phyloP scores from a whole-genome alignment of 2,113 vertebrate species.

The Hucho hucho region DNA sequence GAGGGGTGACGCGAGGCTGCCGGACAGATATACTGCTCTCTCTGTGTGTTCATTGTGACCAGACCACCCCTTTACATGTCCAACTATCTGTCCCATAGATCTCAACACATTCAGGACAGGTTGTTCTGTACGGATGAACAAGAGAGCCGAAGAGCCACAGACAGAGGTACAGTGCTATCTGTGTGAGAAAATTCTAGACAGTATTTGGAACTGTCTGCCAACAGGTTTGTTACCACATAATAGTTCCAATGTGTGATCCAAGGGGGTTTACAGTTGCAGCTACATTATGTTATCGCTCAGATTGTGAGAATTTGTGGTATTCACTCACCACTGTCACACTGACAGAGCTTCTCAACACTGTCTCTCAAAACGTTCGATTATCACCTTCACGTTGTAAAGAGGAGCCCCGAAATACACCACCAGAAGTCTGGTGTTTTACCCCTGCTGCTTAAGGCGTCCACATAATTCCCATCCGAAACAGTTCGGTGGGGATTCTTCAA shows the following conservation, averaged over 20 bases:
- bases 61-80: conserved; percentile 12
- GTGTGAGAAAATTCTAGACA: not conserved
- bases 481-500: too few relatives aligned
- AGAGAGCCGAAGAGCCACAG: not conserved
- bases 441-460: not conserved
- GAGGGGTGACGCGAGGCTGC: conserved; percentile 24
- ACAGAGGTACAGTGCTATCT: not conserved
- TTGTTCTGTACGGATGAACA: not conserved
- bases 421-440: not conserved
- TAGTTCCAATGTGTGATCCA: not conserved
- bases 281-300: conserved; percentile 11
- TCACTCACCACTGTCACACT: conserved; percentile 20
- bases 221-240: not conserved
- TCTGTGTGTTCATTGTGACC: conserved; percentile 31
- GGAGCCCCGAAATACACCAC: not conserved
- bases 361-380: conserved; percentile 18
- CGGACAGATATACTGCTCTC: conserved; percentile 14
- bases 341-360: not conserved
- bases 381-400: not conserved
- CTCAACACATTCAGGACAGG: not conserved
- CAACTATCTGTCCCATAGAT: not conserved
- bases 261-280: not conserved
- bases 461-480: too few relatives aligned
- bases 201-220: not conserved
- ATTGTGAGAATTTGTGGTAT: conserved; percentile 24